phyloP scores from a whole-genome alignment of 2,888 invertebrate genomes.

The Phyto melanocephala region DNA sequence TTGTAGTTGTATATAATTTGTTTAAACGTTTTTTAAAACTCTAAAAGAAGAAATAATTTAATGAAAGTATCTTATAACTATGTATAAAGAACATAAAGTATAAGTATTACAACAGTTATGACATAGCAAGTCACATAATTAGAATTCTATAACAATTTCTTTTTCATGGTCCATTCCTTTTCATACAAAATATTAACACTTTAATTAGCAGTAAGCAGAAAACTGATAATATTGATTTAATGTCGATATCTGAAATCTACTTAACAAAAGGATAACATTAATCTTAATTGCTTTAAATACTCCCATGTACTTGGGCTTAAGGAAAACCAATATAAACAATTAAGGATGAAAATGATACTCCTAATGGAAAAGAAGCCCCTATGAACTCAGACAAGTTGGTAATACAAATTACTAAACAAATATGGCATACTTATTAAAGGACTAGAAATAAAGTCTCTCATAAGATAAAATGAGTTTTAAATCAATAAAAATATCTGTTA shows the following conservation, averaged over 20 bases:
- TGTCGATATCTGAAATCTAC: neutral
- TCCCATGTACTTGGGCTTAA: neutral
- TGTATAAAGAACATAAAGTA: too few species aligned
- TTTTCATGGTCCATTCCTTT: too few species aligned
- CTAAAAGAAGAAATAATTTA: too few species aligned
- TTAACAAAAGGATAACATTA: neutral
- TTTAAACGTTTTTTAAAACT: too few species aligned
- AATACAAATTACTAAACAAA: neutral
- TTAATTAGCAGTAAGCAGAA: neutral
- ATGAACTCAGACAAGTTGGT: neutral
- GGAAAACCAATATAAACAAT: slow-evolving; percentile 6
- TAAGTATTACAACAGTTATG: too few species aligned
- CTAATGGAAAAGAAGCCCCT: neutral
- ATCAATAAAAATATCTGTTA: neutral
- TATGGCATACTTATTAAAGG: slow-evolving; percentile 35
- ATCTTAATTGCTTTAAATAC: slow-evolving; percentile 42
- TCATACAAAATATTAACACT: too few species aligned
- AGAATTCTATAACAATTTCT: too few species aligned
- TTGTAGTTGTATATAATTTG: too few species aligned
- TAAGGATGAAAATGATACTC: slow-evolving; percentile 18
- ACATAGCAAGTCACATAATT: too few species aligned
- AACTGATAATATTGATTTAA: neutral
- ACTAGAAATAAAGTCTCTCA: slow-evolving; percentile 1
- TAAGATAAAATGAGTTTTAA: too few species aligned
- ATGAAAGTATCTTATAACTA: too few species aligned